These are phyloP conservation scores for Strigops habroptila DNA, from an alignment of 2,113 vertebrate species.

Conservation along the genomic window DNA sequence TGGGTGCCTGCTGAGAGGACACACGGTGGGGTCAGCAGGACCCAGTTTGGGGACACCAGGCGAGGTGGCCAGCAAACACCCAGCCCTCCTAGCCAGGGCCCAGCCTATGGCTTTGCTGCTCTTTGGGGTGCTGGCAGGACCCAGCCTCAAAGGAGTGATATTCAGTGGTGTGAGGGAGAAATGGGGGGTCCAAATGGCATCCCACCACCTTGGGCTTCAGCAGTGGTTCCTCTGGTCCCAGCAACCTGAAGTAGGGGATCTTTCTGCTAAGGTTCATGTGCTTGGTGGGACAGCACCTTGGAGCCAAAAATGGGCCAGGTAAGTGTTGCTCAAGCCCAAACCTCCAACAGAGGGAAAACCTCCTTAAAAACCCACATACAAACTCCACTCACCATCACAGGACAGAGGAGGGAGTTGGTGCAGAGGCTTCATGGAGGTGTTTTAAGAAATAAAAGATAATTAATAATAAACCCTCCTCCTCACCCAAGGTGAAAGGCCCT, in stretches of 20 bases:
- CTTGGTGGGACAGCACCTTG: neutral
- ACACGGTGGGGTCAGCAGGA: neutral
- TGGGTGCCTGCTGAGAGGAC: neutral
- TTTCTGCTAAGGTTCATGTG: neutral
- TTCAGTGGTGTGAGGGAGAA: neutral
- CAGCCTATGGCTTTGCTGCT: neutral
- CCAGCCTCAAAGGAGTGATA: neutral
- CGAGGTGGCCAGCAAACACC: neutral
- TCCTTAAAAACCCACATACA: neutral
- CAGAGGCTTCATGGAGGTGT: neutral
- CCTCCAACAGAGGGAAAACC: fast-evolving
- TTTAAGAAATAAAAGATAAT: neutral
- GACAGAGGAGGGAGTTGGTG: neutral
- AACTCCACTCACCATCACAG: fast-evolving
- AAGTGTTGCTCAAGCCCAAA: neutral
- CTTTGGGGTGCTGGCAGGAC: neutral
- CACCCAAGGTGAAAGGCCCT: neutral
- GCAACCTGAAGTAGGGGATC: neutral
- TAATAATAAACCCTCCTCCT: neutral
- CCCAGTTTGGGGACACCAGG: neutral
- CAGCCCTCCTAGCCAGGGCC: neutral
- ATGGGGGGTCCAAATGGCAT: fast-evolving
- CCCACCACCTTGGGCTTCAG: neutral
- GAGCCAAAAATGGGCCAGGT: neutral
- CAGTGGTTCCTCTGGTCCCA: neutral